These are phyloP conservation scores for Ciconia maguari DNA, from an alignment of 2,113 vertebrate genomes.

Conservation along the genomic window DNA sequence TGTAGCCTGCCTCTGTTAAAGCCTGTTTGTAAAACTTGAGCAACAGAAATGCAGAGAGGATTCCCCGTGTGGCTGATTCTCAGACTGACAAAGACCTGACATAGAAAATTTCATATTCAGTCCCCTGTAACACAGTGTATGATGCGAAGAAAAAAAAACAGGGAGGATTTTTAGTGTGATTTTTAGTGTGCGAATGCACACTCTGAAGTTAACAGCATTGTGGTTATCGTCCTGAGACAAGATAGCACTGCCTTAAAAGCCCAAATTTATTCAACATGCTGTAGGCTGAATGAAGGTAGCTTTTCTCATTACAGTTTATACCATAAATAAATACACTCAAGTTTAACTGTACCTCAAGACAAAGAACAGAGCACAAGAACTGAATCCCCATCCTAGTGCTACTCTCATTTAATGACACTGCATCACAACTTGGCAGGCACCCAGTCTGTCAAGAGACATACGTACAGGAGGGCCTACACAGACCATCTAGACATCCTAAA, in stretches of 20 bases:
- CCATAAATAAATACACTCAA: neutral
- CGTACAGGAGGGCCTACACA: neutral
- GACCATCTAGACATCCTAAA: neutral
- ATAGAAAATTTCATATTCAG: neutral
- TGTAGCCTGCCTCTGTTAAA: neutral
- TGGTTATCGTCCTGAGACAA: neutral
- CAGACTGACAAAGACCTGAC: neutral
- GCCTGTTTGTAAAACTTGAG: neutral
- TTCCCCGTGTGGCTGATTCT: neutral
- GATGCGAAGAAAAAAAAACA: neutral
- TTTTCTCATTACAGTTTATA: neutral
- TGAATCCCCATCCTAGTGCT: neutral
- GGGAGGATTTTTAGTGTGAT: neutral
- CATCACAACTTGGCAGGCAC: neutral
- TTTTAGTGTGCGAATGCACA: neutral
- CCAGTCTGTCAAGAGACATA: neutral
- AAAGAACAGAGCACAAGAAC: neutral
- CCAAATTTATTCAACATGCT: neutral
- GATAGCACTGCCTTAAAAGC: neutral
- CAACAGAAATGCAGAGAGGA: neutral
- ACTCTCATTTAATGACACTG: neutral
- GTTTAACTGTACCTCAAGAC: neutral
- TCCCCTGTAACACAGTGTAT: neutral
- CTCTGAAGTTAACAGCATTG: neutral
- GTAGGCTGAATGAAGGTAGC: neutral